These are phyloP conservation scores for Thaumetopoea pityocampa DNA, from an alignment of 1,140 invertebrate genomes.

Conservation along the genomic window DNA sequence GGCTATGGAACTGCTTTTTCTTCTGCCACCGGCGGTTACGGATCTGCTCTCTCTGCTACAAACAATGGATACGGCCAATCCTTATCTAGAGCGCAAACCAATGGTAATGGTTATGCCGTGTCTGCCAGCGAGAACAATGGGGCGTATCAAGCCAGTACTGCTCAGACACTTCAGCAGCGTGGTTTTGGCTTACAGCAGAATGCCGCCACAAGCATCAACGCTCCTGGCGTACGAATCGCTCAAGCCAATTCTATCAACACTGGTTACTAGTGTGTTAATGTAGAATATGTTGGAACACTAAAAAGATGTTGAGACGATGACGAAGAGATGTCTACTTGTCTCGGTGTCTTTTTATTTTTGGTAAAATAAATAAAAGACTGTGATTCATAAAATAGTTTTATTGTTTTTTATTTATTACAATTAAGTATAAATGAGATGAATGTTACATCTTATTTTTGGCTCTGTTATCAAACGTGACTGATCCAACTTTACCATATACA, in stretches of 20 bases:
- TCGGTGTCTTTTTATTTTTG: slow-evolving; percentile 30
- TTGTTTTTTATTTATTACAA: not conserved
- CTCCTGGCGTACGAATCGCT: slow-evolving; percentile 49
- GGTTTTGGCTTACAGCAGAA: slow-evolving; percentile 38
- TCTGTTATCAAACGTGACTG: slow-evolving; percentile 28
- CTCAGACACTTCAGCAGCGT: slow-evolving; percentile 41
- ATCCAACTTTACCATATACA: slow-evolving; percentile 34
- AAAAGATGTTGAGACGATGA: slow-evolving; percentile 44
- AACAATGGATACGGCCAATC: slow-evolving; percentile 35
- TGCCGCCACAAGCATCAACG: slow-evolving; percentile 48
- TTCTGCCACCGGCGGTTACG: slow-evolving; percentile 32
- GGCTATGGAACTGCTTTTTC: slow-evolving; percentile 41
- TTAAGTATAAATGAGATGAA: not conserved
- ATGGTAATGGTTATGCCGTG: slow-evolving; percentile 17
- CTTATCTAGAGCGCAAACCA: slow-evolving; percentile 34
- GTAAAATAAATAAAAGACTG: slow-evolving; percentile 25
- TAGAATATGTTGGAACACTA: slow-evolving; percentile 1
- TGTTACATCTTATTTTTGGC: slow-evolving; percentile 12
- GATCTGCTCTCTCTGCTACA: slow-evolving; percentile 18
- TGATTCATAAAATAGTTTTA: slow-evolving; percentile 5
- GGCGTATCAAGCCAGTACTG: slow-evolving; percentile 38
- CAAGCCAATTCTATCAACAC: slow-evolving; percentile 50
- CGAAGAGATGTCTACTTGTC: slow-evolving; percentile 47
- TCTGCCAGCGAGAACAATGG: slow-evolving; percentile 33
- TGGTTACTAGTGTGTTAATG: slow-evolving; percentile 37